phyloP scores from a whole-genome alignment of 1,140 invertebrate species.

The Drosophila willistoni region DNA sequence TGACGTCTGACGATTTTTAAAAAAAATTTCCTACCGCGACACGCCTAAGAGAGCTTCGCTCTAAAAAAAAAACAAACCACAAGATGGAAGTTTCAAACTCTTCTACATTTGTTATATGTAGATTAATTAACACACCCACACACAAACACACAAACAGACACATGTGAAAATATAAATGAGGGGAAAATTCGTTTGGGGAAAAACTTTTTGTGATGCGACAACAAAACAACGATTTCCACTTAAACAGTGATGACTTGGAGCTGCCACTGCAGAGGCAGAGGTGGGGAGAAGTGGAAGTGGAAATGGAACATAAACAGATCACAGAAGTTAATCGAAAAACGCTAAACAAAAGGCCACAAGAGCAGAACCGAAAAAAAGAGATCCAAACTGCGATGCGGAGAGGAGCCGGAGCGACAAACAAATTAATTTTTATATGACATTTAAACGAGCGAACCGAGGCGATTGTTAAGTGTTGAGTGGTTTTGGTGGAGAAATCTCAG shows the following conservation, averaged over 20 bases:
- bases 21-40: too few relatives aligned
- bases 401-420: conserved; percentile 66
- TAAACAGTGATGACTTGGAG: conserved; percentile 57
- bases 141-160: conserved; percentile 20
- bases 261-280: conserved; percentile 38
- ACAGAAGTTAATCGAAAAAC: conserved; percentile 81
- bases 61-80: background rate
- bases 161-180: conserved; percentile 22
- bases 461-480: conserved; percentile 73
- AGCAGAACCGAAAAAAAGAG: conserved; percentile 2
- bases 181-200: conserved; percentile 67
- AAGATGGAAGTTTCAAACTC: conserved; percentile 39
- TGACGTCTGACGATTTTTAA: too few relatives aligned
- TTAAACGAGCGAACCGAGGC: conserved; percentile 76
- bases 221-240: conserved; percentile 81
- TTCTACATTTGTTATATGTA: conserved; percentile 32
- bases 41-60: too few relatives aligned
- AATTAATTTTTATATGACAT: conserved; percentile 82
- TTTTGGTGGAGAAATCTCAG: conserved; percentile 68
- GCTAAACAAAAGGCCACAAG: conserved; percentile 67
- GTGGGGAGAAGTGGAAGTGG: background rate
- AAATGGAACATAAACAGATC: conserved; percentile 48
- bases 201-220: conserved; percentile 73
- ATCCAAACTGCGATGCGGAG: conserved; percentile 16
- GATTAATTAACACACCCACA: conserved; percentile 66